Percentiles rank a stretch among this genome's conserved stretches.
These are phyloP conservation scores for Chaetodon trifascialis DNA, from an alignment of 2,113 vertebrate genomes.

Conservation along the genomic window DNA sequence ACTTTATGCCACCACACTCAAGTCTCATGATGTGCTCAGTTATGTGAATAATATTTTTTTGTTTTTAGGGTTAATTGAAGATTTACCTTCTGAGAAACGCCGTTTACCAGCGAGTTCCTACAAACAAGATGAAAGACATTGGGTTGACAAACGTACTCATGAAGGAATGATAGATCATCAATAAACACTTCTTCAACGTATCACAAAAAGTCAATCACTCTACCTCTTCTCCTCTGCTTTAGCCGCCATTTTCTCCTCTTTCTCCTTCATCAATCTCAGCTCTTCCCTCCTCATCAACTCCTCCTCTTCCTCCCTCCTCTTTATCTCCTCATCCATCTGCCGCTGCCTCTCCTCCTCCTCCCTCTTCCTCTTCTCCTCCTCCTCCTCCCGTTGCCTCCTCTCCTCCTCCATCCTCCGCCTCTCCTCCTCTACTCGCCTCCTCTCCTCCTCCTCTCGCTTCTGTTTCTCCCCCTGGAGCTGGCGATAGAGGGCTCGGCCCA, in stretches of 20 bases:
- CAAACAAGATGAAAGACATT: conserved; percentile 12
- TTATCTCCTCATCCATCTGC: conserved; percentile 70
- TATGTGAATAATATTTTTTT: neutral
- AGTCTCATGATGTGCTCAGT: neutral
- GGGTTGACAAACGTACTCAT: neutral
- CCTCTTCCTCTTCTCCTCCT: conserved; percentile 47
- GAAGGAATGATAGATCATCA: neutral
- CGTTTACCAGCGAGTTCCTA: conserved; percentile 73
- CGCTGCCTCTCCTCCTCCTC: conserved; percentile 44
- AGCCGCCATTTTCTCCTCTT: conserved; percentile 60
- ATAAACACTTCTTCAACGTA: neutral
- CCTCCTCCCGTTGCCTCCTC: conserved; percentile 74
- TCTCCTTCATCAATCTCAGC: conserved; percentile 43
- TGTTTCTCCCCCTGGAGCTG: conserved; percentile 86
- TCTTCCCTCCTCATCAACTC: conserved; percentile 60
- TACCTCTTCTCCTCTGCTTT: conserved; percentile 62
- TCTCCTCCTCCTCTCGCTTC: conserved; percentile 79
- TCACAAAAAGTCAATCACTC: neutral
- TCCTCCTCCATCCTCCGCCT: conserved; percentile 78
- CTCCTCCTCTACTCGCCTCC: conserved; percentile 49
- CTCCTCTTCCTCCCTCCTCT: conserved; percentile 46
- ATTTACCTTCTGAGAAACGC: conserved; percentile 77
- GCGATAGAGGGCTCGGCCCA: conserved; percentile 83
- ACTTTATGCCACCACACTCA: neutral
- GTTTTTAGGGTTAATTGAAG: neutral